A percentile compares a stretch with the other conserved stretches of the same genome.
Conservation (phyloP, 2,113 vertebrate genomes). For the Tachysurus fulvidraco region DNA sequence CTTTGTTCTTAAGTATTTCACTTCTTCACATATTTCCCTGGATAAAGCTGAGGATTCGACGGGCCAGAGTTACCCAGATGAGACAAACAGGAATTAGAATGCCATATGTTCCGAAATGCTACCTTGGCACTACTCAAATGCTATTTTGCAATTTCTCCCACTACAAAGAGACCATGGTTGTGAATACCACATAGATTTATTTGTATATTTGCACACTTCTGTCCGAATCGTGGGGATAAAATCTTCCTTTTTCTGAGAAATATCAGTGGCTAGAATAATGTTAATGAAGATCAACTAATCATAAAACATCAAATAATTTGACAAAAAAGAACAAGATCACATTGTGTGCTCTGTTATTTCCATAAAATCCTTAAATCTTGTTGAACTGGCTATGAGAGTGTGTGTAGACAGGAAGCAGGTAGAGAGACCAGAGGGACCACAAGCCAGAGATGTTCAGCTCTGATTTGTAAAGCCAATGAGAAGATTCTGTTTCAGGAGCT, state of each 20-base stretch:
- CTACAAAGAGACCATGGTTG: slow-evolving; percentile 70
- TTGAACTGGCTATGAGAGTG: background rate
- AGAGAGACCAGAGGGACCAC: background rate
- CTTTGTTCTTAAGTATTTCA: slow-evolving; percentile 78
- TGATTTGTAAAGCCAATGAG: slow-evolving; percentile 55
- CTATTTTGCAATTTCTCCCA: slow-evolving; percentile 74
- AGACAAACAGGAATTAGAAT: slow-evolving; percentile 80
- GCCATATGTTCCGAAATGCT: slow-evolving; percentile 77
- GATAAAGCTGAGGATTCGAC: slow-evolving; percentile 71
- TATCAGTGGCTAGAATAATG: background rate
- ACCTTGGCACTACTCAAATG: slow-evolving; percentile 72
- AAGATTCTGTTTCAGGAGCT: slow-evolving; percentile 57
- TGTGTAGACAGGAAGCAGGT: background rate
- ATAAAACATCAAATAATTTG: background rate
- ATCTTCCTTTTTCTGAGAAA: background rate
- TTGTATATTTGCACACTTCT: slow-evolving; percentile 60
- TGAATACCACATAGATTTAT: slow-evolving; percentile 52
- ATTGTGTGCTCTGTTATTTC: background rate
- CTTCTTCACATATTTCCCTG: slow-evolving; percentile 76
- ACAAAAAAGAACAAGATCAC: background rate
- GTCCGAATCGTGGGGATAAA: background rate
- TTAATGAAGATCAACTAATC: background rate
- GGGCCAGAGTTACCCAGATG: slow-evolving; percentile 77
- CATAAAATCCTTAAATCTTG: background rate
- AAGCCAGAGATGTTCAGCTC: slow-evolving; percentile 33